A percentile compares a stretch with the other conserved stretches of the same genome.
These are phyloP conservation scores for Diaprepes abbreviatus DNA, from an alignment of 2,888 invertebrate genomes.

Conservation along the genomic window DNA sequence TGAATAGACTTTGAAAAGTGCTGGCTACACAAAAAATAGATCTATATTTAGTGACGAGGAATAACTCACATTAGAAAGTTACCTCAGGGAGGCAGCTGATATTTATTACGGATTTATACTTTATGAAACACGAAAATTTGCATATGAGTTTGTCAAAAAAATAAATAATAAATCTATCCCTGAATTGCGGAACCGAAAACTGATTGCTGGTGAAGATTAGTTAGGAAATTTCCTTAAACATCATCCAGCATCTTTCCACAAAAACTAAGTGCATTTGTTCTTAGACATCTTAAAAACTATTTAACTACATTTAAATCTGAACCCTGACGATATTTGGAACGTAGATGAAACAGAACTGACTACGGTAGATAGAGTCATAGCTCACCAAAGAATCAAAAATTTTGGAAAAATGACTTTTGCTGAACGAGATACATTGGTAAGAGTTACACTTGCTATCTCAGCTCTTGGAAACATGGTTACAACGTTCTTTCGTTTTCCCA, in stretches of 20 bases:
- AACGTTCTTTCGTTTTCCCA: too few species aligned
- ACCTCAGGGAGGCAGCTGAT: slow-evolving; percentile 1
- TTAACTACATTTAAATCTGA: not conserved
- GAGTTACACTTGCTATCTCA: too few species aligned
- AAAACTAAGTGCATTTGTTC: slow-evolving; percentile 47
- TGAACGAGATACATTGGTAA: too few species aligned
- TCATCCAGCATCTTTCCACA: slow-evolving; percentile 56
- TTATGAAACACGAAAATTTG: not conserved
- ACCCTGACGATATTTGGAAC: slow-evolving; percentile 14
- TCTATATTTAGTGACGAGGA: slow-evolving; percentile 8
- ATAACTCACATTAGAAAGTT: slow-evolving; percentile 2
- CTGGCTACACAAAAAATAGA: too few species aligned
- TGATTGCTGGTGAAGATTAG: too few species aligned
- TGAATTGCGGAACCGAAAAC: not conserved
- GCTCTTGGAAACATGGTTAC: too few species aligned
- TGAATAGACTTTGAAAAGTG: too few species aligned
- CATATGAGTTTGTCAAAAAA: slow-evolving; percentile 19
- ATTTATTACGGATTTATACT: slow-evolving; percentile 9
- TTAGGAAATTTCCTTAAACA: too few species aligned
- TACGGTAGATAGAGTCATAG: too few species aligned
- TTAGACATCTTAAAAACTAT: slow-evolving; percentile 53
- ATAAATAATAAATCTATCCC: slow-evolving; percentile 10
- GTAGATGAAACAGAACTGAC: slow-evolving; percentile 23
- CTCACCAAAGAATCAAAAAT: too few species aligned
- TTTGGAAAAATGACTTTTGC: too few species aligned